Base-by-base conservation (phyloP, 2,888 invertebrate species). In the Cremastinae sp. region DNA sequence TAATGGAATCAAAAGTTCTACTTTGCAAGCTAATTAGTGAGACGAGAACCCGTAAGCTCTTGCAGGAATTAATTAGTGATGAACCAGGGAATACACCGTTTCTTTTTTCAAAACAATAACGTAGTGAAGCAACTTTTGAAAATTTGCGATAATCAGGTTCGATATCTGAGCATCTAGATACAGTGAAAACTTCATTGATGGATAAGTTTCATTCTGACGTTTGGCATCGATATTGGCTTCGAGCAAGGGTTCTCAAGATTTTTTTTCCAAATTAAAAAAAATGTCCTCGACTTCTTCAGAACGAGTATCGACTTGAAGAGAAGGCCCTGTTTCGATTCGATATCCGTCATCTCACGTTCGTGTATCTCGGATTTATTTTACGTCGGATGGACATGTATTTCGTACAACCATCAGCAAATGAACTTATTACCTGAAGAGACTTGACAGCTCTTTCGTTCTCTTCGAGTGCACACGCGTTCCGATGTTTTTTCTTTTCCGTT, bases 51-150 rank as follows among this genome's bases (percentile, higher is more conserved):
- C n/a, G n/a, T 53, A 9, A 41, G 22, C 16, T 41, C 10, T 14
- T 10, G 37, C 14, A 49, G 51, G 35, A 45, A 45, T 45, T 70
- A 70, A 75, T 75, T 70, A 70, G 64, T 2, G 49, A 53, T n/a
- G 2, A 47, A 53, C 53, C 22, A 12, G 10, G 28, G 12, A 35
- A n/a, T 45, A 5, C 18, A 41, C 28, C 28, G 14, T 8, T 12
- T 22, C 14, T 20, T 22, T 7, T 22, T 22, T n/a, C 1, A 22
- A 5, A 1, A 12, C 16, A 12, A 14, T 7, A 43, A 5, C 2
- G n/a, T 22, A 20, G 22, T 22, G 51, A 14, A 22, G 2, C 2
- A 5, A 16, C 18, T 14, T 8, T 8, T 47, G 18, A 1, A 47
- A 4, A 9, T 2, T 16, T 16, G n/a, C 16, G 18, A 47, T 47